These are phyloP conservation scores for Brachynemurus nebulosus DNA, from an alignment of 2,888 invertebrate genomes.

Conservation along the genomic window DNA sequence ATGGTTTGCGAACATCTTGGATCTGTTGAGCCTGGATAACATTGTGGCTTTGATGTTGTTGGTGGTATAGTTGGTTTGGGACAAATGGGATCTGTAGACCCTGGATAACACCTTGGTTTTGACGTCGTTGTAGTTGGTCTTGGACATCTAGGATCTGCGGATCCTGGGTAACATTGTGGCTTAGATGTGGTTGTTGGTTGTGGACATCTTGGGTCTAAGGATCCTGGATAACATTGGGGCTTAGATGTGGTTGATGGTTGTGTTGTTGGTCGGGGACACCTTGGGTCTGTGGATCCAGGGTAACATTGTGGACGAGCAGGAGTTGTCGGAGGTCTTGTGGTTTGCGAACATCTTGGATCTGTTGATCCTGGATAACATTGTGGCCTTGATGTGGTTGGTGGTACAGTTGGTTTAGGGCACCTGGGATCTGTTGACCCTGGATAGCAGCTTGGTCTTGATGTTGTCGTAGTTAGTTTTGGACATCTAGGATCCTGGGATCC, in stretches of 20 bases:
- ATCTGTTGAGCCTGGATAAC: conserved; percentile 27
- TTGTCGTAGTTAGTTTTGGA: conserved; percentile 16
- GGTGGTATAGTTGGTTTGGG: conserved; percentile 19
- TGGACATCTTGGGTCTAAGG: conserved; percentile 23
- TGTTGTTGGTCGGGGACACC: conserved; percentile 15
- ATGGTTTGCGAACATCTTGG: conserved; percentile 27
- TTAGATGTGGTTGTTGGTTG: conserved; percentile 18
- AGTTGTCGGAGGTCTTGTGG: conserved; percentile 15
- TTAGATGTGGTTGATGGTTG: conserved; percentile 13
- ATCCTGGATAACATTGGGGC: conserved; percentile 6
- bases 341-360: conserved; percentile 21
- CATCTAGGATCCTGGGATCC: conserved; percentile 24
- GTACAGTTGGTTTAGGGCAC: conserved; percentile 23
- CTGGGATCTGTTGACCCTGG: conserved; percentile 25
- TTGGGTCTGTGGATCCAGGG: conserved; percentile 22
- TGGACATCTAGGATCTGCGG: conserved; percentile 25
- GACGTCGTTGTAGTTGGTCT: conserved; percentile 15
- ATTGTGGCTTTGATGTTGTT: conserved; percentile 27
- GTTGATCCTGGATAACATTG: conserved; percentile 16
- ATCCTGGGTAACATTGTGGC: conserved; percentile 18
- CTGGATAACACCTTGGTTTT: conserved; percentile 25
- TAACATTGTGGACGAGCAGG: conserved; percentile 22
- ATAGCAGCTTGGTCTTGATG: conserved; percentile 15
- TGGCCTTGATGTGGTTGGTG: conserved; percentile 12
- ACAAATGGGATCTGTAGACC: conserved; percentile 19